phyloP scores from a whole-genome alignment of 2,113 vertebrate species.

The Natator depressus region DNA sequence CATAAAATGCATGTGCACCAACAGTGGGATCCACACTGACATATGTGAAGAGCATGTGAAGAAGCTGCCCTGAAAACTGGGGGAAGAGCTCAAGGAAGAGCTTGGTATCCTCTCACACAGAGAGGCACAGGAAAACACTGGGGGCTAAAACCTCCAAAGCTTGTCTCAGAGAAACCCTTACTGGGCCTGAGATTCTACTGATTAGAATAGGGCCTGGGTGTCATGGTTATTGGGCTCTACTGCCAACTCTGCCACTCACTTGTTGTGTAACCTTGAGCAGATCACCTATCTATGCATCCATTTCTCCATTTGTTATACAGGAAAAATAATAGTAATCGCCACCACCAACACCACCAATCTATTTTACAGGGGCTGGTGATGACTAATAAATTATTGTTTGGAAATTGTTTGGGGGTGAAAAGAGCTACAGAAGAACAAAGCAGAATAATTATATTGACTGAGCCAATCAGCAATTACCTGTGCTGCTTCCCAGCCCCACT shows the following conservation, averaged over 20 bases:
- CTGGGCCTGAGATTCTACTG: background rate
- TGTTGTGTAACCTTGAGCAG: background rate
- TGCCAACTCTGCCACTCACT: background rate
- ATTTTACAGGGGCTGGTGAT: background rate
- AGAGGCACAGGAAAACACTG: background rate
- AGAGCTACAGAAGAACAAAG: background rate
- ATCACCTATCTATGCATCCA: background rate
- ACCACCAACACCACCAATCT: fast-evolving
- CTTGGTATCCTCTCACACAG: background rate
- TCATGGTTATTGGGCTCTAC: background rate
- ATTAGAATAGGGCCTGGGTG: background rate
- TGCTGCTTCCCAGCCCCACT: constrained; percentile 98
- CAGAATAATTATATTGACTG: background rate
- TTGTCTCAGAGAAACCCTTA: background rate
- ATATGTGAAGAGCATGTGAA: background rate
- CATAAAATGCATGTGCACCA: background rate
- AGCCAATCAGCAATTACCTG: constrained; percentile 82
- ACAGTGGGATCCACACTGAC: background rate
- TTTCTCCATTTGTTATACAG: background rate
- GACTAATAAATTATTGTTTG: background rate
- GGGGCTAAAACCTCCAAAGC: background rate
- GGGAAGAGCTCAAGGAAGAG: background rate
- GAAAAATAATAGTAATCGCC: background rate
- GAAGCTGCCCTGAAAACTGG: background rate
- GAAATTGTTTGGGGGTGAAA: background rate